Evolutionary conservation across 1,140 invertebrate species (phyloP), one percentile per base, ranked within the genome.

Genomic region (Camponotus vicinus): DNA sequence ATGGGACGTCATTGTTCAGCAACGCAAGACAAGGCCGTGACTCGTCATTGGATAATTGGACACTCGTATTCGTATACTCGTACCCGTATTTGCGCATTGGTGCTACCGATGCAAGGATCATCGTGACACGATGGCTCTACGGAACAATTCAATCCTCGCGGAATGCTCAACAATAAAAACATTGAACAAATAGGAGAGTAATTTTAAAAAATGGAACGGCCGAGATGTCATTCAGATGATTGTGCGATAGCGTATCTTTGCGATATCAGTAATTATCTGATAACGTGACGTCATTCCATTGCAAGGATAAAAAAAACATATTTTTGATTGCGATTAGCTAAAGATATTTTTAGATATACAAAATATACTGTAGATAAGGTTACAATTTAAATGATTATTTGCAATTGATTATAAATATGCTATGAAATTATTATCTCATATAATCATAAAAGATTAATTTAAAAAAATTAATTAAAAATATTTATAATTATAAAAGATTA

Each of bases 1-100:
- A 91, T 91, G 34, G 88, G 34, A 61, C 77, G 69, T 91, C 66
- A 88, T 91, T 87, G 90, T 88, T 91, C 84, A 73, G 75, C 84
- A 91, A 91, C 88, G 88, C 77, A 91, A 86, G 82, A 87, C 91
- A 92, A 92, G 90, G 91, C 87, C 91, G 88, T 88, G 45, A 49
- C 45, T 87, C 55, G 85, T 91, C 80, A 91, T 92, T 91, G 91
- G 55, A 90, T 91, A 92, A 91, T 92, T 90, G 90, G 73, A 71
- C 85, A 84, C 83, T 87, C 71, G 84, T 83, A 90, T 82, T 90
- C 75, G 87, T 70, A 69, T 79, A 89, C 86, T 85, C 61, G 85
- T 89, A 89, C 77, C 77, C 80, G 78, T 86, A 82, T 79, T 73
- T 78, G 59, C 64, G 37, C 77, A 37, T 9, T 42, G 70, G 42